phyloP scores from a whole-genome alignment of 2,797 vertebrate species.

The Mareca strepera region DNA sequence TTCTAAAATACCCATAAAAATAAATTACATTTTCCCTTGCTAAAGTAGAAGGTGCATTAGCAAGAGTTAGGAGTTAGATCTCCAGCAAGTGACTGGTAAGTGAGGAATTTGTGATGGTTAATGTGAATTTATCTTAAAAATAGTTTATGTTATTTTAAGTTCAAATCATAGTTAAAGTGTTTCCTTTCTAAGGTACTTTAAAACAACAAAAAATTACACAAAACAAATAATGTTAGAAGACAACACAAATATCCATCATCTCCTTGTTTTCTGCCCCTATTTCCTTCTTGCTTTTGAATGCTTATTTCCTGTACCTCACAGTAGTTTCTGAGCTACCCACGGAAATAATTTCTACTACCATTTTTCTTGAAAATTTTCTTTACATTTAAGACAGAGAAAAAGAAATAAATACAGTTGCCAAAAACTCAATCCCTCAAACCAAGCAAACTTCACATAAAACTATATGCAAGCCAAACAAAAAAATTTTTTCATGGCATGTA shows the following conservation, averaged over 20 bases:
- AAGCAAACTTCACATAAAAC: neutral
- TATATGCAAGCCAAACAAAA: neutral
- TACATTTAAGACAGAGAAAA: neutral
- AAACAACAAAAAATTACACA: neutral
- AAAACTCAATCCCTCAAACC: neutral
- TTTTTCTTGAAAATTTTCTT: neutral
- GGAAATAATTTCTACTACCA: neutral
- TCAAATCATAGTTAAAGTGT: neutral
- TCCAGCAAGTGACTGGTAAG: slow-evolving; percentile 11
- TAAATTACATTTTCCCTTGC: slow-evolving; percentile 26
- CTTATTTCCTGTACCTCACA: neutral
- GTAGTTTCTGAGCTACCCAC: neutral
- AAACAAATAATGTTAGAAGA: slow-evolving; percentile 6
- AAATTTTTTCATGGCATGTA: neutral
- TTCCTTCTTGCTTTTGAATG: neutral
- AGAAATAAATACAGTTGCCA: neutral
- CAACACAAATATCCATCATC: neutral
- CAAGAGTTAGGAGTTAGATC: neutral
- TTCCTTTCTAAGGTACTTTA: too few relatives aligned
- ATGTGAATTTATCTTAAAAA: slow-evolving; percentile 28
- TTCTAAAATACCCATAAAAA: slow-evolving; percentile 41
- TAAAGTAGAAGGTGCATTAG: slow-evolving; percentile 14
- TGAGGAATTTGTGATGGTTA: neutral
- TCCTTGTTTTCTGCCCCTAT: neutral
- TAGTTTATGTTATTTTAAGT: slow-evolving; percentile 28